Evolutionary conservation across 2,888 invertebrate genomes (phyloP).

Genomic region (Resseliella maxima): DNA sequence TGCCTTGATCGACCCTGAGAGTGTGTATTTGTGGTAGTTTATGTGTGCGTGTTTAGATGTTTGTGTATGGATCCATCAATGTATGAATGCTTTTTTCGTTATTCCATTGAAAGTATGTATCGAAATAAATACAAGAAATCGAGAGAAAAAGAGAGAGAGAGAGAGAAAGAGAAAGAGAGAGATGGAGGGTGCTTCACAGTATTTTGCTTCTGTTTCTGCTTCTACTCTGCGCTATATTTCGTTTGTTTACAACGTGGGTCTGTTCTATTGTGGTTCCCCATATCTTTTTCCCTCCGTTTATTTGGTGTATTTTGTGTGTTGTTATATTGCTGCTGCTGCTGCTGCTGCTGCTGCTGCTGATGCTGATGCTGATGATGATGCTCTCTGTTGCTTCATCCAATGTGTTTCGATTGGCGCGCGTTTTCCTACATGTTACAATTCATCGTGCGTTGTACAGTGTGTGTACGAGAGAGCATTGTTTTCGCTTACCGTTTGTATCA

Average conservation of each 20-base stretch:
- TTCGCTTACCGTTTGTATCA: neutral
- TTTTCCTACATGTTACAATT: constrained; percentile 16
- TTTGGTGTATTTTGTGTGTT: neutral
- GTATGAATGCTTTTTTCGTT: too few species aligned
- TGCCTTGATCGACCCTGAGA: neutral
- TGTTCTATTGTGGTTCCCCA: constrained; percentile 6
- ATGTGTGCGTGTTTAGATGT: too few species aligned
- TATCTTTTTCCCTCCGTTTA: constrained; percentile 23
- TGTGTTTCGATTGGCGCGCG: constrained; percentile 36
- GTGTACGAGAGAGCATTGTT: constrained; percentile 17
- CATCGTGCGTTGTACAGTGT: neutral
- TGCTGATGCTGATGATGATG: neutral
- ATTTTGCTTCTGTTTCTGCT: neutral
- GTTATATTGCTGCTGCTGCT: too few species aligned
- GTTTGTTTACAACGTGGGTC: constrained; percentile 6
- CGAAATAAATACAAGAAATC: neutral
- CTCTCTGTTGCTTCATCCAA: constrained; percentile 41
- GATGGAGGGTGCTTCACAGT: neutral
- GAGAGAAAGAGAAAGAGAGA: neutral
- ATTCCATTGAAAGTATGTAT: too few species aligned
- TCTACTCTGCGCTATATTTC: neutral
- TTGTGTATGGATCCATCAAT: too few species aligned
- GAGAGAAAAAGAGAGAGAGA: too few species aligned
- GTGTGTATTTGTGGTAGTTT: neutral
- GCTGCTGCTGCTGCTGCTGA: neutral